phyloP scores from a whole-genome alignment of 2,888 invertebrate genomes.

The Seladonia tumulorum region DNA sequence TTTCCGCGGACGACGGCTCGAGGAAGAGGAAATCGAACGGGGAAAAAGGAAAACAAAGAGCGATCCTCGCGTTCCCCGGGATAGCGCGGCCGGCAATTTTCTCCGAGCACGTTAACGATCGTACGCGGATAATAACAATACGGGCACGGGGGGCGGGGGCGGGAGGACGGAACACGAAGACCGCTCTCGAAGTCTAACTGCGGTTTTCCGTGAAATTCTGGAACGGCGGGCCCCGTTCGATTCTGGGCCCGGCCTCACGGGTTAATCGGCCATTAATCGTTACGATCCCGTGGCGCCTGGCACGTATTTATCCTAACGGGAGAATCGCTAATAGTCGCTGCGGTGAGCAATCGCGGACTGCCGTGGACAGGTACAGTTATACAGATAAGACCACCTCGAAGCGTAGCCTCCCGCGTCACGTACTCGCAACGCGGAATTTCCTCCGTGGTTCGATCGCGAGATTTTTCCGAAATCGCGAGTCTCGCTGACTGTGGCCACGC shows the following conservation, averaged over 20 bases:
- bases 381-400: slow-evolving; percentile 70
- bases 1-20: slow-evolving; percentile 3
- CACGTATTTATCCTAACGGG: slow-evolving; percentile 78
- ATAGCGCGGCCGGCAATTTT: slow-evolving; percentile 21
- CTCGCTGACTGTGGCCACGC: not conserved
- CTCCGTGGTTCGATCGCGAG: slow-evolving; percentile 34
- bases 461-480: not conserved
- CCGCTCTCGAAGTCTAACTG: not conserved
- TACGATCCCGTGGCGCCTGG: slow-evolving; percentile 65
- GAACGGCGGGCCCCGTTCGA: slow-evolving; percentile 27
- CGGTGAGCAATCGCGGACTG: slow-evolving; percentile 58
- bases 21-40: slow-evolving; percentile 5
- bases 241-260: not conserved
- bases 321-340: slow-evolving; percentile 75
- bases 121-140: slow-evolving; percentile 26
- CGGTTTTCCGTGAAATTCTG: slow-evolving; percentile 58
- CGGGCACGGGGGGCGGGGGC: not conserved
- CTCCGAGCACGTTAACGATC: slow-evolving; percentile 33
- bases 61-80: not conserved
- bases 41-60: slow-evolving; percentile 4
- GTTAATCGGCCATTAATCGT: slow-evolving; percentile 71
- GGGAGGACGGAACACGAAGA: not conserved
- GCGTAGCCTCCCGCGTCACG: slow-evolving; percentile 57
- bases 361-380: slow-evolving; percentile 72
- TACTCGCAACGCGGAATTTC: slow-evolving; percentile 46